Evolutionary conservation across 1,140 invertebrate genomes (phyloP), one percentile per base, ranked within the genome.

Genomic region (Geopemphigus sp.): DNA sequence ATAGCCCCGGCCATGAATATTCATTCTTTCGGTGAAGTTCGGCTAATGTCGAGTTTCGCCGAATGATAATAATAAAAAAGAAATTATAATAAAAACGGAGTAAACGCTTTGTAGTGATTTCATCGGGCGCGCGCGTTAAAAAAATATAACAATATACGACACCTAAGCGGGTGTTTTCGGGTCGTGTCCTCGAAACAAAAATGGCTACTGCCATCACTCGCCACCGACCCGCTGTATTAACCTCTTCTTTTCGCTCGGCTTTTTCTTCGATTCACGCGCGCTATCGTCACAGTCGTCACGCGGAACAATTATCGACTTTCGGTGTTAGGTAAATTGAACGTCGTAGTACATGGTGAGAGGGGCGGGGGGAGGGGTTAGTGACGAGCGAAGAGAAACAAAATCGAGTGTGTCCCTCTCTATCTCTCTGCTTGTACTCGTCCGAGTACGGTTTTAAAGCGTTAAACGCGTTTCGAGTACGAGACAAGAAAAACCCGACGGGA

Each of bases 1-100:
- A 72, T 72, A 72, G 29, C 68, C n/a, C n/a, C 68, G 5, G 8
- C 68, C 11, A 72, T 72, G 68, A 72, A 72, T 72, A 72, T 72
- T 72, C 68, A 72, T 72, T 72, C 17, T 72, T 72, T 72, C 10
- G 68, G 68, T 54, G 29, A 72, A 72, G 47, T 72, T 72, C 68
- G 50, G 50, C 15, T 32, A 72, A 54, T 54, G 68, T 54, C 50
- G 26, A 72, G 15, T 72, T 72, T 72, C 50, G 15, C 68, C 68
- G 54, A 72, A 72, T 54, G 68, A 72, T 72, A 72, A 29, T 72
- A 53, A 72, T 72, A 72, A 29, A 54, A 53, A 70, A 70, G 50
- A 26, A 70, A 26, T 50, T 70, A 70, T 26, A 70, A 70, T 70
- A 76, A 76, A 76, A 76, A 56, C 12, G 72, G 54, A 76, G 39